These are phyloP conservation scores for Polylopha cassiicola DNA, from an alignment of 2,888 invertebrate genomes.

Conservation along the genomic window DNA sequence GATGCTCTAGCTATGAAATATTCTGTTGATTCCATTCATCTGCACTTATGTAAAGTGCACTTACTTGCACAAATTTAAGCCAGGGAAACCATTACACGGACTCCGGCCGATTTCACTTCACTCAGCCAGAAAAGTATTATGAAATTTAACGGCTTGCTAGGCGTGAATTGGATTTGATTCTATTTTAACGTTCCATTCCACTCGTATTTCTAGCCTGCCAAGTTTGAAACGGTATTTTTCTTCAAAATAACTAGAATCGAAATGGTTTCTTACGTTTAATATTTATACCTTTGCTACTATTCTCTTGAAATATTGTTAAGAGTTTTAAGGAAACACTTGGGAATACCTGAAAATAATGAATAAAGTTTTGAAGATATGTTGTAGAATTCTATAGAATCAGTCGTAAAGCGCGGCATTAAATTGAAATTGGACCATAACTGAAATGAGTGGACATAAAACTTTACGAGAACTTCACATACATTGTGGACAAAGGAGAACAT, in stretches of 20 bases:
- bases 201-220: slow-evolving; percentile 7
- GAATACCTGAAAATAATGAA: slow-evolving; percentile 12
- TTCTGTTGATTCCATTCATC: slow-evolving; percentile 54
- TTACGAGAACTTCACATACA: slow-evolving; percentile 60
- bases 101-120: slow-evolving; percentile 41
- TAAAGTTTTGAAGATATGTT: slow-evolving; percentile 14
- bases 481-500: slow-evolving; percentile 61
- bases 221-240: not conserved
- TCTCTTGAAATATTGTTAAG: not conserved
- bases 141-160: slow-evolving; percentile 36
- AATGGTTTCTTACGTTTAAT: not conserved
- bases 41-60: slow-evolving; percentile 46
- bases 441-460: slow-evolving; percentile 55
- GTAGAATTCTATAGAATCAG: slow-evolving; percentile 17
- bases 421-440: slow-evolving; percentile 48
- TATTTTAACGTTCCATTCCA: slow-evolving; percentile 11
- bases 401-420: slow-evolving; percentile 38
- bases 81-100: slow-evolving; percentile 43
- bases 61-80: slow-evolving; percentile 53
- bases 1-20: slow-evolving; percentile 52
- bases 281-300: not conserved
- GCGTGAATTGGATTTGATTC: slow-evolving; percentile 18
- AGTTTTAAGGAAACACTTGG: slow-evolving; percentile 1
- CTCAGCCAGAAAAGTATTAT: slow-evolving; percentile 50
- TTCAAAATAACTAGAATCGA: not conserved